Base-by-base conservation (phyloP, 2,888 invertebrate species). In the Coenonympha arcania region DNA sequence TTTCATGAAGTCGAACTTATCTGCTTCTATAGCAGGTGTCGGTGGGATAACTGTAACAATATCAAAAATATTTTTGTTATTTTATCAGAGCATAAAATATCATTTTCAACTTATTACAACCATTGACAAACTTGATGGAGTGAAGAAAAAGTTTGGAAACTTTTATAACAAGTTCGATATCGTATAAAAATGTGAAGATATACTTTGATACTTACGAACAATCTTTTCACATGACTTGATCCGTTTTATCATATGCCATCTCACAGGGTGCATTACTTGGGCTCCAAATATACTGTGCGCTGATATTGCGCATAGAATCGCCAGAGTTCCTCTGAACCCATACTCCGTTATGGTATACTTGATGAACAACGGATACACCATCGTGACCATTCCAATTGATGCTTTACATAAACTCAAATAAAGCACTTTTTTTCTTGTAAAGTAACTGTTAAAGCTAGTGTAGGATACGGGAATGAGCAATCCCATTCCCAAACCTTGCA, bases 391-490 rank as follows among this genome's bases (percentile, higher is more conserved):
- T 0, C 91, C 92, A 68, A 92, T 90, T 1, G 91, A 78, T 0
- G 91, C 89, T 76, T 93, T 93, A 44, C 91, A 89, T 5, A 90
- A 73, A 65, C 91, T 90, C 79, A 92, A 89, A 78, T 92, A 90
- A 62, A 91, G 87, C 8, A 91, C 89, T 58, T 92, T 86, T 68
- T 88, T 90, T 73, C 90, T 89, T 13, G 91, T 89, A 60, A 93
- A 93, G 63, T 92, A 93, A 53, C 90, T 88, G 64, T 93, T 93
- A 61, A 93, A 92, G 50, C 91, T 90, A 0, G 92, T 91, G 61
- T 91, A 92, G 0, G 90, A 87, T 30, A 92, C 88, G n/a, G 93
- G 92, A 60, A 92, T 86, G 62, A 93, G 89, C 3, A 93, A 69
- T 0, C 93, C 93, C 69, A 92, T 89, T 47, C 92, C 93, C 18